Evolutionary conservation across 2,888 invertebrate genomes (phyloP), one percentile per base, ranked within the genome.

Genomic region (Polydrusus cervinus): DNA sequence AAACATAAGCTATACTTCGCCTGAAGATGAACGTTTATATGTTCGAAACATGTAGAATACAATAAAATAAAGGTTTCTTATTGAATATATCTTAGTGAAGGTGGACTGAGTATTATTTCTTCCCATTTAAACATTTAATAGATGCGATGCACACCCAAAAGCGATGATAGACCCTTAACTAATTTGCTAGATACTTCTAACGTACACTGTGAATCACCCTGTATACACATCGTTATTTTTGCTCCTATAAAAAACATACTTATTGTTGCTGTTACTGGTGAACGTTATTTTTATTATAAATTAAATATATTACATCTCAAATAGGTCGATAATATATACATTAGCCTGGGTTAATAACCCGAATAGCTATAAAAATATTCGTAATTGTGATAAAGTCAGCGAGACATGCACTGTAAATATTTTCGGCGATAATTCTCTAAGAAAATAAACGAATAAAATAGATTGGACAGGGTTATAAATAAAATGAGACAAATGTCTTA

Each of bases 371-470:
- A 53, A 53, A 53, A 53, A 53, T 30, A 53, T 53, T 53, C 30
- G 20, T 13, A 30, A n/a, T 53, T 53, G 53, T 53, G 25, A n/a
- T 53, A 30, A 53, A 53, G 11, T 53, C 25, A 13, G 53, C 25
- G 53, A 25, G 25, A 53, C 53, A 53, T 53, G n/a, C n/a, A 1
- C 53, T 30, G 25, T 53, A 30, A 13, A 13, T 9, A 49, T 47
- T 16, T 51, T 10, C 30, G 25, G 47, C 18, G 25, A 47, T 14
- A 25, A 25, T 64, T n/a, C 30, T n/a, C 8, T n/a, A 30, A 30
- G 25, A 64, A 43, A 64, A 64, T 64, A 45, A 49, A 64, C 49
- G 16, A 64, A 64, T 47, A 49, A 64, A 64, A 64, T 16, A n/a
- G 8, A 47, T 64, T 49, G 40, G 11, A 43, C 18, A 45, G 43